Percentiles rank a stretch among this genome's conserved stretches.
Evolutionary conservation across 2,888 invertebrate species (phyloP).

Genomic region (Thereva unica): DNA sequence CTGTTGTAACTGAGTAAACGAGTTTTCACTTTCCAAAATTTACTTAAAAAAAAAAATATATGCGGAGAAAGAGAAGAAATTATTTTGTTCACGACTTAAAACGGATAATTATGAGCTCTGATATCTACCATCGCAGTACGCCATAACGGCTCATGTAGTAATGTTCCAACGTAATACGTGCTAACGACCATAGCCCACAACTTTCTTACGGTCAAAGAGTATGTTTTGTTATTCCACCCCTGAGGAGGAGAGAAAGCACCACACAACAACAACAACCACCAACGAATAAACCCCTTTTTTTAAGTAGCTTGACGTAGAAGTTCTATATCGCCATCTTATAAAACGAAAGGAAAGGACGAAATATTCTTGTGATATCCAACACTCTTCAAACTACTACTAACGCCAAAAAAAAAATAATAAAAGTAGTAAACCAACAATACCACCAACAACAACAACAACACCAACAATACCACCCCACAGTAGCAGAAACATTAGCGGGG

Average conservation of each 20-base stretch:
- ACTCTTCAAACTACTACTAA: neutral
- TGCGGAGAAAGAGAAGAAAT: no score
- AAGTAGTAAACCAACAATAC: neutral
- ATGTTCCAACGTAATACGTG: conserved; percentile 3
- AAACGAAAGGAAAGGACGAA: conserved; percentile 7
- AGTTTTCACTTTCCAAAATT: conserved; percentile 41
- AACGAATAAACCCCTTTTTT: no score
- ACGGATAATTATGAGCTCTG: conserved; percentile 22
- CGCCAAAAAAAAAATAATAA: neutral
- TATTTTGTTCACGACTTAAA: conserved; percentile 33
- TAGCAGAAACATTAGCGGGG: conserved; percentile 2
- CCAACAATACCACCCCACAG: neutral
- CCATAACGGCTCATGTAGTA: conserved; percentile 3
- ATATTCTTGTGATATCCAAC: conserved; percentile 11
- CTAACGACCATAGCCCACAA: conserved; percentile 10
- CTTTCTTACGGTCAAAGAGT: conserved; percentile 31
- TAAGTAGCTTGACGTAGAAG: no score
- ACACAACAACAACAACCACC: no score
- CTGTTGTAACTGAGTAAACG: conserved; percentile 39
- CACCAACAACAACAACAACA: neutral
- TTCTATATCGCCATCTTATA: conserved; percentile 15
- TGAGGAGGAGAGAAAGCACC: no score
- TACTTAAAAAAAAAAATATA: no score
- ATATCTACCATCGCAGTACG: conserved; percentile 24
- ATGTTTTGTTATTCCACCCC: conserved; percentile 2